Evolutionary conservation across 1,140 invertebrate genomes (phyloP).

Genomic region (Caerostris darwini): DNA sequence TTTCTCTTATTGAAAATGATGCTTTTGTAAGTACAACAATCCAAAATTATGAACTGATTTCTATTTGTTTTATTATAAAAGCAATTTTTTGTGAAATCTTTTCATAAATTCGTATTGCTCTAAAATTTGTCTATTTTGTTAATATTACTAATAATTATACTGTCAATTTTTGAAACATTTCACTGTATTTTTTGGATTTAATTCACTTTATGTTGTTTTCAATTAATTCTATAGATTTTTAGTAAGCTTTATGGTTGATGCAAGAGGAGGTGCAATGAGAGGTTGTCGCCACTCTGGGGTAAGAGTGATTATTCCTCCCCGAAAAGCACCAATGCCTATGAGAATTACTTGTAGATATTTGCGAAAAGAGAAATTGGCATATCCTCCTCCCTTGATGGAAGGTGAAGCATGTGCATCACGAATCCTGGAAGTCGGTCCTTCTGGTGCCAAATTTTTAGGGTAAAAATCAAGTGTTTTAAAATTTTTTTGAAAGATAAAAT

Average conservation of each 20-base stretch:
- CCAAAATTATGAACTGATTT: no score
- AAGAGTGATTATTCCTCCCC: slow-evolving; percentile 97
- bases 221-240: slow-evolving; percentile 89
- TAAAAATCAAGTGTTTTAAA: slow-evolving; percentile 82
- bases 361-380: slow-evolving; percentile 95
- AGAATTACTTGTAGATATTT: slow-evolving; percentile 96
- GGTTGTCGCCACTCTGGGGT: slow-evolving; percentile 99
- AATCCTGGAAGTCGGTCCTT: slow-evolving; percentile 98
- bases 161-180: no score
- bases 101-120: no score
- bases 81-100: no score
- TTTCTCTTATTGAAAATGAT: no score
- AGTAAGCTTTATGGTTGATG: slow-evolving; percentile 99
- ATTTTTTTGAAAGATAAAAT: background rate
- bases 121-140: no score
- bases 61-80: no score
- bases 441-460: slow-evolving; percentile 98
- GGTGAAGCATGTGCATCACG: slow-evolving; percentile 98
- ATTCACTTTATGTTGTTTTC: no score
- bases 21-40: no score
- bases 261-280: slow-evolving; percentile 98
- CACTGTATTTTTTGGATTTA: no score
- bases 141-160: no score
- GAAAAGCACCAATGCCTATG: slow-evolving; percentile 97
- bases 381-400: slow-evolving; percentile 98